phyloP scores from a whole-genome alignment of 2,113 vertebrate genomes.

The Forbesichthys papilliferus region DNA sequence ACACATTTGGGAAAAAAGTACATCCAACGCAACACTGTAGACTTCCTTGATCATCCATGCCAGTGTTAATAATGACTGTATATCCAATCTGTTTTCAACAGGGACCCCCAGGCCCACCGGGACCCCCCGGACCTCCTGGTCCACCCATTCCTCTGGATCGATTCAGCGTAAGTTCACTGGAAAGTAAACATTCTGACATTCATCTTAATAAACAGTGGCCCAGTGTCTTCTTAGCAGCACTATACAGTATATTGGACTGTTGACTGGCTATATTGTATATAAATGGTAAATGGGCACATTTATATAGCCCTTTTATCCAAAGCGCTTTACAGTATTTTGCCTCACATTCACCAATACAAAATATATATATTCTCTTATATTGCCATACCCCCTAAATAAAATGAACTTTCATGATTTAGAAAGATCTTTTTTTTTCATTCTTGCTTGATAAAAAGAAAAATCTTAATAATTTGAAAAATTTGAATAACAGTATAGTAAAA shows the following conservation, averaged over 20 bases:
- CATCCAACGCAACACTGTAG: neutral
- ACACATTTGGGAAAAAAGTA: neutral
- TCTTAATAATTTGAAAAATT: neutral
- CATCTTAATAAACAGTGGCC: neutral
- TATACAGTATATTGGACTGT: no score
- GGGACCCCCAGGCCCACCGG: conserved; percentile 79
- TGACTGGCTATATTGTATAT: no score
- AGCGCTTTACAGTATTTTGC: no score
- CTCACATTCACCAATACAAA: no score
- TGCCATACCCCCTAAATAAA: no score
- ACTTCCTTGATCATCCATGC: neutral
- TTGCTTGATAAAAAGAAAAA: neutral
- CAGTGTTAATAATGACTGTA: neutral
- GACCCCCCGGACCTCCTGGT: conserved; percentile 66
- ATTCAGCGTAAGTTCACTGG: conserved; percentile 63
- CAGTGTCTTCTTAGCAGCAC: no score
- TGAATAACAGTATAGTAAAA: neutral
- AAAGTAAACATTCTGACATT: neutral
- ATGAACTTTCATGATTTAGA: no score
- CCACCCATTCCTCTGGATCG: conserved; percentile 52
- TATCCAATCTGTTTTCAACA: conserved; percentile 43
- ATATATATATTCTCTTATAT: no score
- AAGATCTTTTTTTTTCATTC: no score
- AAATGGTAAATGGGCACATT: no score
- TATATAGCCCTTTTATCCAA: no score